phyloP scores from a whole-genome alignment of 2,888 invertebrate species.

The Tipula lateralis region DNA sequence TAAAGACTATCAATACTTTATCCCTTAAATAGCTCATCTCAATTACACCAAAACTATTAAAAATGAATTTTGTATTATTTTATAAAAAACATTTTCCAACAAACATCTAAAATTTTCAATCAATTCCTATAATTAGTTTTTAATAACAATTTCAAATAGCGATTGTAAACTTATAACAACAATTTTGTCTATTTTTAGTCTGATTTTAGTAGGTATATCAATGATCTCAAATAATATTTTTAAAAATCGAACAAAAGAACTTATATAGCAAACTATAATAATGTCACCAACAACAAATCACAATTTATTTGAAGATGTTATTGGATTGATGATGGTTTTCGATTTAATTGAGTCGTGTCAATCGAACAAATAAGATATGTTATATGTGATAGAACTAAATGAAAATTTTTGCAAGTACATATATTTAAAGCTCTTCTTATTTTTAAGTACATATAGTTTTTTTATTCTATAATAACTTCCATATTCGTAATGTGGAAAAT shows the following conservation, averaged over 20 bases:
- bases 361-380: neutral
- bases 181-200: neutral
- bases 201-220: neutral
- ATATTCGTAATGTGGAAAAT: too few relatives aligned
- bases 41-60: neutral
- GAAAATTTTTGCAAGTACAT: too few relatives aligned
- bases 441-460: too few relatives aligned
- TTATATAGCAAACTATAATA: neutral
- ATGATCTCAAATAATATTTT: neutral
- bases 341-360: neutral
- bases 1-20: neutral
- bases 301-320: neutral
- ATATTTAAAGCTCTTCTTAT: too few relatives aligned
- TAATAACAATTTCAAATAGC: neutral
- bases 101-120: neutral
- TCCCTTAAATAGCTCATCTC: neutral
- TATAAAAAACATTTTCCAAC: neutral
- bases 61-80: neutral
- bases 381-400: neutral
- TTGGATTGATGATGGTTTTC: neutral
- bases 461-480: too few relatives aligned
- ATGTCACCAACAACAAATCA: neutral
- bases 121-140: constrained; percentile 11
- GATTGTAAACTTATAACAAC: neutral
- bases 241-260: neutral